Evolutionary conservation across 2,797 vertebrate species (phyloP), one percentile per base, ranked within the genome.

Genomic region (Sebastes flavidus): DNA sequence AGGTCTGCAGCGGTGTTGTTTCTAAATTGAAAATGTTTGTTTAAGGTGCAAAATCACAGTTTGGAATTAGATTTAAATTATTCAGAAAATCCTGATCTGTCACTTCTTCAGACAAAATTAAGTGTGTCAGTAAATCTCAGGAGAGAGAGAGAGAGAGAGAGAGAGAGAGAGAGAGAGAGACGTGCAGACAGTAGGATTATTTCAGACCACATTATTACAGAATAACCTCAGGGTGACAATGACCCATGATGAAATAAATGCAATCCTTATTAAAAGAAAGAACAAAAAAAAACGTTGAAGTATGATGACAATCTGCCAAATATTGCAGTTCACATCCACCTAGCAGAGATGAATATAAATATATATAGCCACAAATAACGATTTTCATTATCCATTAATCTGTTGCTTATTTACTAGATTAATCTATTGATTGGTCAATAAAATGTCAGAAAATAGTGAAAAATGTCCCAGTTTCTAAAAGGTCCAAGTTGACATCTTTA

Each of bases 51-150:
- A 38, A 87, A 76, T 88, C 46, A 72, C 36, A 58, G 38, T 71
- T 87, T 63, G 52, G 63, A 88, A 83, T 87, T 77, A 62, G 63
- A 82, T 76, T 80, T 75, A 8, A 85, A 83, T 87, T 83, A 87
- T 83, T 83, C 72, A 81, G 46, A 75, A 72, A 80, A 73, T 34
- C 68, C 34, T 49, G 24, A 67, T 76, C 60, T 14, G 54, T 79
- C 74, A 75, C 36, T 83, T 82, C 20, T 63, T 84, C 65, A 60
- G 63, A 58, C 27, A 46, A 60, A 72, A 68, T 75, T 25, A 72
- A 69, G 30, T 78, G 65, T 81, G 52, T 84, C 75, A 75, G 38
- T 76, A 27, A 78, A 68, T 78, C 75, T 66, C 10, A 27, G 27
- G 42, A 13, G 36, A 38, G 36, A 36, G 34, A 36, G 32, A 34